Base-by-base conservation (phyloP, 2,797 vertebrate species). In the Anableps anableps region DNA sequence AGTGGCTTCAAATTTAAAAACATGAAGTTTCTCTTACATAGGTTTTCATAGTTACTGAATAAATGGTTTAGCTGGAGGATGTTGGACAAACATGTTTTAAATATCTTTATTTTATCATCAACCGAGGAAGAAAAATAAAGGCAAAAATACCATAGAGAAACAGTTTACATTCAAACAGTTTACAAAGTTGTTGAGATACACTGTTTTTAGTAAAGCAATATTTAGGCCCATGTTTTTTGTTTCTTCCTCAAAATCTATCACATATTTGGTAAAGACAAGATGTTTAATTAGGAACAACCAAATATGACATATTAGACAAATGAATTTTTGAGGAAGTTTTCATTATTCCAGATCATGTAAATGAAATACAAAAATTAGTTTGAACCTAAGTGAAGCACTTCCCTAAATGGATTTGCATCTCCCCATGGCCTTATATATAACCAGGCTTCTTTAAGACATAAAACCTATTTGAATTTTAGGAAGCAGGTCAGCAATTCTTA, bases 1-100 rank as follows among this genome's bases (percentile, higher is more conserved):
- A 3, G 31, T n/a, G 19, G 16, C 16, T 84, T 83, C 48, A 64
- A 78, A 77, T 75, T 75, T 43, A 17, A 80, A 26, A 72, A 29
- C 0, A 5, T 43, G 26, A 91, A 74, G 4, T 47, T 14, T 0
- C 3, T 45, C 50, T 21, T 6, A 16, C 26, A 31, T 36, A 3
- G 76, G 11, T 75, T 34, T 41, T 4, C 2, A 66, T 36, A 21
- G 43, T 58, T 31, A 31, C 16, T 34, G 43, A 9, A 29, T 29
- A 26, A 26, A 41, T 41, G 60, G 16, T 36, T 64, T 64, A 2
- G 6, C 7, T 64, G 7, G 10, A 19, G 31, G 60, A 64, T 1
- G 17, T 34, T 19, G 58, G 58, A 34, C 29, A 29, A 62, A 62
- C 14, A 58, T 58, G 14, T 60, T 14, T 60, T 16, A 60, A 60